These are phyloP conservation scores for Eumeta japonica DNA, from an alignment of 1,140 invertebrate species.

Conservation along the genomic window DNA sequence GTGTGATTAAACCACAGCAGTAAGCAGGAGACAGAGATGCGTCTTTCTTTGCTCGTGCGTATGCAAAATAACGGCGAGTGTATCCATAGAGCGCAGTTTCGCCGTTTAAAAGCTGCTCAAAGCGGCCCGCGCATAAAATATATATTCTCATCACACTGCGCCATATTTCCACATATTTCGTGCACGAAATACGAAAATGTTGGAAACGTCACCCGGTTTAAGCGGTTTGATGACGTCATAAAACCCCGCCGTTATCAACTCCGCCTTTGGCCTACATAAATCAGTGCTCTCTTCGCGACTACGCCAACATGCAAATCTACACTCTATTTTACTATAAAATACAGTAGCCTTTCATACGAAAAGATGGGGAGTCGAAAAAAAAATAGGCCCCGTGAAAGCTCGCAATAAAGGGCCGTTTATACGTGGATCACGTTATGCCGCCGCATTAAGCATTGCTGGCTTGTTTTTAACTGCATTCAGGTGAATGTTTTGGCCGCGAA, in stretches of 20 bases:
- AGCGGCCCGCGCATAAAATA: too few species aligned
- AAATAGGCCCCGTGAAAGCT: conserved; percentile 7
- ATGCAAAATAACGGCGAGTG: too few species aligned
- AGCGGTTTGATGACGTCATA: conserved; percentile 34
- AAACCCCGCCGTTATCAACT: conserved; percentile 25
- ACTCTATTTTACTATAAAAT: too few species aligned
- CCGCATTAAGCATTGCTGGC: conserved; percentile 16
- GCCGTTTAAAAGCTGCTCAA: too few species aligned
- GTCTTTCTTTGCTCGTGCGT: too few species aligned
- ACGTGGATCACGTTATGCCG: conserved; percentile 18
- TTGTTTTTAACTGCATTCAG: too few species aligned
- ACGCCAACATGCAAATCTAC: conserved; percentile 8
- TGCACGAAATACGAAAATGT: conserved; percentile 20
- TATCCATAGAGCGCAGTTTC: too few species aligned
- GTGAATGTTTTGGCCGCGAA: too few species aligned
- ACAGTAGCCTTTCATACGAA: conserved; percentile 8
- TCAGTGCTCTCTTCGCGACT: conserved; percentile 5
- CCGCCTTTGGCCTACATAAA: conserved; percentile 20
- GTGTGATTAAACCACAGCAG: too few species aligned
- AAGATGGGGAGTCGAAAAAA: conserved; percentile 5
- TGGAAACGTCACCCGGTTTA: conserved; percentile 24
- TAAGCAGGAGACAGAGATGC: too few species aligned
- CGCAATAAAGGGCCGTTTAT: conserved; percentile 18
- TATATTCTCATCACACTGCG: too few species aligned
- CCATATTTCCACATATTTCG: too few species aligned